Conservation (phyloP, 1,140 invertebrate genomes). For the Scaptomyza montana region DNA sequence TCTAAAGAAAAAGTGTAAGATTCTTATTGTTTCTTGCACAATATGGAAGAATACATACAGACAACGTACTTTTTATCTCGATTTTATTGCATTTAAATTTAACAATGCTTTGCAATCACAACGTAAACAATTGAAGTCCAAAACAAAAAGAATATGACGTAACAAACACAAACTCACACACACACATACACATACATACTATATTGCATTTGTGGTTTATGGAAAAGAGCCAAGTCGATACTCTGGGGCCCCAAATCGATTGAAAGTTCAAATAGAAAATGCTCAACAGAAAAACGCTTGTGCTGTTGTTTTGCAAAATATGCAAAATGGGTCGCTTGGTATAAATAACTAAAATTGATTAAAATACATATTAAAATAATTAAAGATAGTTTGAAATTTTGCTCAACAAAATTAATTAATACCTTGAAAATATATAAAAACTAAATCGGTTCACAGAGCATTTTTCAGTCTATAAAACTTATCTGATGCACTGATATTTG, state of each 20-base stretch:
- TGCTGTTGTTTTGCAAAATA: not conserved
- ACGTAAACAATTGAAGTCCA: constrained; percentile 24
- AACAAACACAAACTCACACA: constrained; percentile 29
- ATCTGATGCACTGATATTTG: not conserved
- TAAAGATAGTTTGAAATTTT: too few species aligned
- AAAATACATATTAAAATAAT: too few species aligned
- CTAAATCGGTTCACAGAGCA: not conserved
- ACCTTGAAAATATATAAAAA: too few species aligned
- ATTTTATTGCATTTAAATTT: not conserved
- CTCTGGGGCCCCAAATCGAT: constrained; percentile 2
- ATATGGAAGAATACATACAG: not conserved
- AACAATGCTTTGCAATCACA: constrained; percentile 3
- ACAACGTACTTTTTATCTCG: not conserved
- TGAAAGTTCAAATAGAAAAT: not conserved
- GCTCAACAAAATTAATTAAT: too few species aligned
- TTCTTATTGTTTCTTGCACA: not conserved
- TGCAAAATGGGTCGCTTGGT: too few species aligned
- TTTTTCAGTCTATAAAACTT: not conserved
- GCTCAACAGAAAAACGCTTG: not conserved
- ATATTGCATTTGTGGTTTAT: not conserved
- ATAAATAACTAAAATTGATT: too few species aligned
- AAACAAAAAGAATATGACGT: constrained; percentile 22
- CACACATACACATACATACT: constrained; percentile 12
- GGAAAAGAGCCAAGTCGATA: not conserved
- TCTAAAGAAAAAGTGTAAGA: not conserved